These are phyloP conservation scores for Chrysodeixis includens DNA, from an alignment of 2,888 invertebrate genomes.

Conservation along the genomic window DNA sequence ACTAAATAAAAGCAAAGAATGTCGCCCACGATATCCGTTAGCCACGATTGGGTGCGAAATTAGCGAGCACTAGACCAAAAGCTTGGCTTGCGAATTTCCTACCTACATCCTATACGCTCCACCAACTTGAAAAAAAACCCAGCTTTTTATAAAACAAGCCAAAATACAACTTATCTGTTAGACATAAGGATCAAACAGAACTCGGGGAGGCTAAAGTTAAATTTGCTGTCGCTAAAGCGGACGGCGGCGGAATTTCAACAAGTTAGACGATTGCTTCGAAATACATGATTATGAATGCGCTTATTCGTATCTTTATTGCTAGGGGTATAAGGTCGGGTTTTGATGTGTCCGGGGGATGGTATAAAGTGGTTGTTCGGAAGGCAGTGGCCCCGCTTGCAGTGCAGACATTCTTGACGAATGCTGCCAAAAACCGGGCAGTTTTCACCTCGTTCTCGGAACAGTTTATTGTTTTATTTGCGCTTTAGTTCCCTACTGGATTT, in stretches of 20 bases:
- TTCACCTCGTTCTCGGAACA: constrained; percentile 80
- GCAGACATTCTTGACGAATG: constrained; percentile 85
- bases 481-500: constrained; percentile 59
- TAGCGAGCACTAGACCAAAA: constrained; percentile 84
- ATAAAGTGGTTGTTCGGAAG: constrained; percentile 49
- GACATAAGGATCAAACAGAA: constrained; percentile 67
- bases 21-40: constrained; percentile 78
- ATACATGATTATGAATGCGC: constrained; percentile 65
- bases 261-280: constrained; percentile 80
- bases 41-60: constrained; percentile 83
- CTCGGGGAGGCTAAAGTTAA: constrained; percentile 67
- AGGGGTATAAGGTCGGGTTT: constrained; percentile 69
- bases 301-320: constrained; percentile 61
- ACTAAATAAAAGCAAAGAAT: constrained; percentile 76
- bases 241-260: constrained; percentile 88
- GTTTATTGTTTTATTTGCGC: constrained; percentile 82
- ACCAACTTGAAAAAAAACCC: constrained; percentile 40
- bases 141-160: constrained; percentile 50
- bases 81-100: constrained; percentile 85
- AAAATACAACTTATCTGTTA: constrained; percentile 69
- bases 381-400: constrained; percentile 70
- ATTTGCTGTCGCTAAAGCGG: constrained; percentile 77
- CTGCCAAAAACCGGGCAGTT: constrained; percentile 87
- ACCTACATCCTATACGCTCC: constrained; percentile 72
- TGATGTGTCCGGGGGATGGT: constrained; percentile 42